Conservation (phyloP, 1,140 invertebrate genomes). For the Hetaerina americana region DNA sequence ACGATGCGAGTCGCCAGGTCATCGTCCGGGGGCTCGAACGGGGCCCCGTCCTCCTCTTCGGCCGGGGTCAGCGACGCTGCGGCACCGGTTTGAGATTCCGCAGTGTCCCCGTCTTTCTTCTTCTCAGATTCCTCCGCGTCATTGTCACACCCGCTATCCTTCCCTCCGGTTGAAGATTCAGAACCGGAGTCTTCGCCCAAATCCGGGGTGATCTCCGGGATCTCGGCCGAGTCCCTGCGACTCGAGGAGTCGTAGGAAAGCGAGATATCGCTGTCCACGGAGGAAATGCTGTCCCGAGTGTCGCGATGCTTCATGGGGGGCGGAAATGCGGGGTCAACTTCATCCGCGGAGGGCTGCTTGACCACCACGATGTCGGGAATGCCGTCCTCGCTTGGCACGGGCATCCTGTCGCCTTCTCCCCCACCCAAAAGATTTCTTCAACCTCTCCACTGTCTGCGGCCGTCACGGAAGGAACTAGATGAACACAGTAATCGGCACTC, state of each 20-base stretch:
- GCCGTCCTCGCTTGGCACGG: constrained; percentile 6
- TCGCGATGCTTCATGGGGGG: constrained; percentile 40
- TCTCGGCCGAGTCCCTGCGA: constrained; percentile 17
- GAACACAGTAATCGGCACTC: no score
- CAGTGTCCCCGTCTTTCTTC: constrained; percentile 12
- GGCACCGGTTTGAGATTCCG: constrained; percentile 17
- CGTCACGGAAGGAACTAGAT: no score
- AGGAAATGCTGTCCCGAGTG: constrained; percentile 45
- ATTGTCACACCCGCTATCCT: constrained; percentile 43
- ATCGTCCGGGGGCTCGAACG: constrained; percentile 42
- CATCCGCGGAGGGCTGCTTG: constrained; percentile 18
- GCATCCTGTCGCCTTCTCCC: background rate
- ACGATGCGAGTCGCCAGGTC: constrained; percentile 63
- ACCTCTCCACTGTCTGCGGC: no score
- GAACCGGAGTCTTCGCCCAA: constrained; percentile 21
- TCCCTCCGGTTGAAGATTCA: constrained; percentile 2
- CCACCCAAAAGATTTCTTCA: no score
- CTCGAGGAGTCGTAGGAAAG: constrained; percentile 35
- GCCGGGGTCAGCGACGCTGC: constrained; percentile 6
- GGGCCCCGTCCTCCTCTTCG: constrained; percentile 7
- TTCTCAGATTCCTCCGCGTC: constrained; percentile 28
- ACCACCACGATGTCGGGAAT: background rate
- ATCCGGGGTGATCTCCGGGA: constrained; percentile 38
- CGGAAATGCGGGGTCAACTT: constrained; percentile 24
- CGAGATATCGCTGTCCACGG: constrained; percentile 46